Conservation (phyloP, 2,888 invertebrate species). For the Tromatobia lineatoria region DNA sequence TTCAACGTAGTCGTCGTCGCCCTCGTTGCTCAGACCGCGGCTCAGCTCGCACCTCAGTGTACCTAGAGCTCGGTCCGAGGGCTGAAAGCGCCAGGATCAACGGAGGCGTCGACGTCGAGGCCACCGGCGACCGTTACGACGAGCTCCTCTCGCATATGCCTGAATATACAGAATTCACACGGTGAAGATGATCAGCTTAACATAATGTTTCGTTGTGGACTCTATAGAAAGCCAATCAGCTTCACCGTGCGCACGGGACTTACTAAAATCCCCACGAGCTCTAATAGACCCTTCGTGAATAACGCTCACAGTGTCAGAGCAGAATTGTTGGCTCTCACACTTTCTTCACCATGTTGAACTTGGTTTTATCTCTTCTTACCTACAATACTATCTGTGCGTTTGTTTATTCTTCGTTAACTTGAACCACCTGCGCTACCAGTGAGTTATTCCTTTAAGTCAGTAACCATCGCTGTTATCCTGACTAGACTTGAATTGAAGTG, state of each 20-base stretch:
- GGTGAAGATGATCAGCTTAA: conserved; percentile 22
- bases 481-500: background rate
- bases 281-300: conserved; percentile 19
- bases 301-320: background rate
- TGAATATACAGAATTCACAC: background rate
- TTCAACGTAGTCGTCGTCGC: conserved; percentile 51
- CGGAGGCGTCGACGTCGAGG: conserved; percentile 42
- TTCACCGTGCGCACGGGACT: conserved; percentile 3
- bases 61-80: conserved; percentile 31
- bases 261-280: conserved; percentile 2
- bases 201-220: background rate
- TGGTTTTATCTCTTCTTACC: conserved; percentile 1
- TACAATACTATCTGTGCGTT: background rate
- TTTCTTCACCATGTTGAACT: conserved; percentile 3
- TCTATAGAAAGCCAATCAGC: conserved; percentile 5
- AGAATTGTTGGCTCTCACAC: background rate
- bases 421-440: conserved; percentile 23
- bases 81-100: conserved; percentile 58
- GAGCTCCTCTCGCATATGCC: conserved; percentile 7
- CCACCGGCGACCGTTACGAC: conserved; percentile 26
- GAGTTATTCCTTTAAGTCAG: background rate
- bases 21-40: conserved; percentile 30
- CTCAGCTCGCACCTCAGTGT: conserved; percentile 30
- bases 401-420: conserved; percentile 50
- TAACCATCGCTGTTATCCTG: background rate